Evolutionary conservation across 2,113 vertebrate species (phyloP).

Genomic region (Pitta sordida): DNA sequence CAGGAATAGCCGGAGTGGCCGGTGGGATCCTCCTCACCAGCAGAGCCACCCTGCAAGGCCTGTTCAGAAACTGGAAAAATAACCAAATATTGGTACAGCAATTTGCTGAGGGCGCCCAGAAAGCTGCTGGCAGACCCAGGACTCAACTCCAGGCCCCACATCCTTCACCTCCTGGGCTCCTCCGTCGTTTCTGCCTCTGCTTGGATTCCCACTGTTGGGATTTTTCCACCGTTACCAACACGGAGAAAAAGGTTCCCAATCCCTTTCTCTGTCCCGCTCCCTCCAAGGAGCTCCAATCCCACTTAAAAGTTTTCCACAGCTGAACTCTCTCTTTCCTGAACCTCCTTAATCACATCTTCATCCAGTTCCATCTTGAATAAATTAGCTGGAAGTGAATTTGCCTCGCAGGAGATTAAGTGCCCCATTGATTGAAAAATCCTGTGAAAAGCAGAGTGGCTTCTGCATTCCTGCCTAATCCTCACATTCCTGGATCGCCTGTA

Average conservation of each 20-base stretch:
- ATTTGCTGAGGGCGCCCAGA: background rate
- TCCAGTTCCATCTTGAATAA: constrained; percentile 54
- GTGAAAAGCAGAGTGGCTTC: background rate
- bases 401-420: constrained; percentile 61
- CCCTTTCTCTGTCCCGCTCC: background rate
- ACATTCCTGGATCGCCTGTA: background rate
- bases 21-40: background rate
- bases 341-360: constrained; percentile 15
- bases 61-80: background rate
- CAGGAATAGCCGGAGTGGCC: background rate
- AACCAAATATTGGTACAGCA: background rate
- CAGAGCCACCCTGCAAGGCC: background rate
- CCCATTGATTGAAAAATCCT: constrained; percentile 31
- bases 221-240: background rate
- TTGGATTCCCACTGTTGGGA: background rate
- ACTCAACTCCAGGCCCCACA: background rate
- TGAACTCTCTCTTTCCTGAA: background rate
- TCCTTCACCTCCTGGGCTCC: background rate
- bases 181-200: background rate
- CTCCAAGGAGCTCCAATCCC: background rate
- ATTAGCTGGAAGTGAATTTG: constrained; percentile 41
- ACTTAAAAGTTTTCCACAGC: constrained; percentile 1
- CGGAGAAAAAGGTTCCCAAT: background rate
- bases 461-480: constrained; percentile 1
- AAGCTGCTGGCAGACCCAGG: background rate